phyloP scores from a whole-genome alignment of 2,797 vertebrate species.

The Lates japonicus region DNA sequence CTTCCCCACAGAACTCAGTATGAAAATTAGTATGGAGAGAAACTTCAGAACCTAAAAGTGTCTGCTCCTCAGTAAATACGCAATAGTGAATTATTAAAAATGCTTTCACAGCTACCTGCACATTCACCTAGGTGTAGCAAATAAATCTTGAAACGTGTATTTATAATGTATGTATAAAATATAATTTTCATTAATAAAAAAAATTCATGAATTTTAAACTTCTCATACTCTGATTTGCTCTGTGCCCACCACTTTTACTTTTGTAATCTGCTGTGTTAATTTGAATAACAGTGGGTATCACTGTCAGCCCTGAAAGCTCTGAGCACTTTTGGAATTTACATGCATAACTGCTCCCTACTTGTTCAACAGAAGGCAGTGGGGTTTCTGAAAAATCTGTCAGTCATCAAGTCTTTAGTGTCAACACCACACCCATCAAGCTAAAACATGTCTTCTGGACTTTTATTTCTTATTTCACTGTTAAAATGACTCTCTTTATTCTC shows the following conservation, averaged over 20 bases:
- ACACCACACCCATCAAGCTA: constrained; percentile 23
- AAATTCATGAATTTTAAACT: constrained; percentile 29
- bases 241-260: constrained; percentile 28
- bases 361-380: constrained; percentile 20
- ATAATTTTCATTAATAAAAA: neutral
- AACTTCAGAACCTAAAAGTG: neutral
- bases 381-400: constrained; percentile 43
- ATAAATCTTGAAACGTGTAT: constrained; percentile 10
- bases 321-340: constrained; percentile 45
- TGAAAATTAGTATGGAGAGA: neutral
- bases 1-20: neutral
- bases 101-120: neutral
- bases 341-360: constrained; percentile 32
- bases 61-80: constrained; percentile 9
- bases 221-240: constrained; percentile 21
- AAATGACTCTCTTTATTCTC: neutral
- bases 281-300: constrained; percentile 58
- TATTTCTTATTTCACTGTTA: constrained; percentile 18
- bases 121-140: neutral
- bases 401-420: constrained; percentile 39
- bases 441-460: constrained; percentile 8
- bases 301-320: constrained; percentile 38
- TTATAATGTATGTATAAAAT: neutral
- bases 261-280: constrained; percentile 44
- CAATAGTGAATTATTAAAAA: constrained; percentile 13